Evolutionary conservation across 2,888 invertebrate species (phyloP), one percentile per base, ranked within the genome.

Genomic region (Troglohyphantes excavatus): DNA sequence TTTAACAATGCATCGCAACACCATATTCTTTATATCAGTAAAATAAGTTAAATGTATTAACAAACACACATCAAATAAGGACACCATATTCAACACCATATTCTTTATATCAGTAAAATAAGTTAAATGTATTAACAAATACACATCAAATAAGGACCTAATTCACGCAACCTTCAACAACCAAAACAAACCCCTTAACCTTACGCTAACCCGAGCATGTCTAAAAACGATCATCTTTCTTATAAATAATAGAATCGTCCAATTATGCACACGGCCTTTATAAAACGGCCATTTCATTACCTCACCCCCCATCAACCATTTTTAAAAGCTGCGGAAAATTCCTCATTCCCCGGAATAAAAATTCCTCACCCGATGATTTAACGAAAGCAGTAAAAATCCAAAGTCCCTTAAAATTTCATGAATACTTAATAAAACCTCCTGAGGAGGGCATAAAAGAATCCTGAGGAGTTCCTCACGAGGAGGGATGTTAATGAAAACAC

Each of bases 401-500:
- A 19, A 46, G 39, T 67, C 82, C 39, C 7, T 53, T 39, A 43
- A 89, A 82, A 89, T 89, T 89, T 82, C 88, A 89, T 89, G 88
- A 82, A 89, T 89, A 82, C 39, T 82, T 82, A 89, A 89, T 82
- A 89, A 89, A 82, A 82, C 21, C 75, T 1, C 29, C 19, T 29
- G 53, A 39, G 29, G 53, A 23, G 53, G 26, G 75, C 87, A 39
- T 39, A 81, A 68, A 67, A 81, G 87, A 81, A 87, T 81, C 75
- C 72, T 83, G 75, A 75, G 61, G n/a, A n/a, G n/a, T n/a, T n/a
- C n/a, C n/a, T 21, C 43, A 73, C 59, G 86, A 11, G 53, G 63
- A 26, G 21, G 73, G 76, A 90, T 90, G 90, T 90, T 90, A 90
- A 90, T 90, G 90, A 90, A 83, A 84, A 84, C 90, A 90, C 84